Percentiles rank a stretch among this genome's conserved stretches.
These are phyloP conservation scores for Peromyscus attwateri DNA, from an alignment of 2,797 vertebrate genomes.

Conservation along the genomic window DNA sequence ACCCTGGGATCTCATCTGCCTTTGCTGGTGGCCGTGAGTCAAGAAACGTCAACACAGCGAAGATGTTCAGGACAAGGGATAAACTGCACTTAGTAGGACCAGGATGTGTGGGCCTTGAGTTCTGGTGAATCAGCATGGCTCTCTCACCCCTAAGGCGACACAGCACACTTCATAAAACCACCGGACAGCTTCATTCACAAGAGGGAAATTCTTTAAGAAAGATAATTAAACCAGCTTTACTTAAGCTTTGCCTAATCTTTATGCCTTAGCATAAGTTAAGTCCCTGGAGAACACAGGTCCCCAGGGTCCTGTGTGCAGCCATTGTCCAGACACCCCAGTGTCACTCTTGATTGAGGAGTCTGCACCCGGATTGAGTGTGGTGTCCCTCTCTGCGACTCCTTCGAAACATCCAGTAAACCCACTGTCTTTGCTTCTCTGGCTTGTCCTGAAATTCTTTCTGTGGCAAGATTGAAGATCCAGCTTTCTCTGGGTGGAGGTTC, in stretches of 20 bases:
- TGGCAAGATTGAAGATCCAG: neutral
- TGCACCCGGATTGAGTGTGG: rapidly evolving
- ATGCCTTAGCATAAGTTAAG: neutral
- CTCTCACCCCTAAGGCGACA: too few relatives aligned
- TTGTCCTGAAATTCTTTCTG: neutral
- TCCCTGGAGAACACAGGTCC: neutral
- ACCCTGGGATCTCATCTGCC: neutral
- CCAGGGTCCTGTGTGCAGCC: neutral
- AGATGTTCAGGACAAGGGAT: neutral
- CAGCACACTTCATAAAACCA: too few relatives aligned
- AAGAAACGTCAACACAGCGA: neutral
- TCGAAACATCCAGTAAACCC: neutral
- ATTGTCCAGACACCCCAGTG: neutral
- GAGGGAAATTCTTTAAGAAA: neutral
- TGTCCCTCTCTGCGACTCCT: too few relatives aligned
- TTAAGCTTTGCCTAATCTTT: neutral
- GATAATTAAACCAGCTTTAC: neutral
- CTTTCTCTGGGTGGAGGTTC: neutral
- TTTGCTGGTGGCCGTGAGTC: neutral
- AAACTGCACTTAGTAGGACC: neutral
- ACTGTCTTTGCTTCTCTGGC: neutral
- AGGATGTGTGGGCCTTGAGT: neutral
- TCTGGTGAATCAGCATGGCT: neutral
- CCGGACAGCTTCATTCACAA: neutral
- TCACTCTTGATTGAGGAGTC: neutral